Evolutionary conservation across 2,888 invertebrate species (phyloP).

Genomic region (Scaptomyza parva): DNA sequence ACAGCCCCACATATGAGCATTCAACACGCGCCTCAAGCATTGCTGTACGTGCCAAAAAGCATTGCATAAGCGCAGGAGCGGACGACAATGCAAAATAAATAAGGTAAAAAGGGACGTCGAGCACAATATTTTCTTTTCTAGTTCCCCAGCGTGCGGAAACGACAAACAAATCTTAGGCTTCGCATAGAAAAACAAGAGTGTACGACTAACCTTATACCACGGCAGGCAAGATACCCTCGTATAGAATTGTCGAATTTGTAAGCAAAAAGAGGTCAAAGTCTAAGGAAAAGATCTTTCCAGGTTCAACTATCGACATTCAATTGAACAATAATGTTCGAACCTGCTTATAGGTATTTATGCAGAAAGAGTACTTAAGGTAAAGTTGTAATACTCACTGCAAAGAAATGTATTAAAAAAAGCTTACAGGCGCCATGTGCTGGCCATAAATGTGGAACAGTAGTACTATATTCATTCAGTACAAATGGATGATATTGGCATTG

Average conservation of each 20-base stretch:
- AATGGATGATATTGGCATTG: constrained; percentile 54
- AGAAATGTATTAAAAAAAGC: constrained; percentile 22
- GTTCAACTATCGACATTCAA: background rate
- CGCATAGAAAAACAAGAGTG: background rate
- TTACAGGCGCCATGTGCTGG: constrained; percentile 20
- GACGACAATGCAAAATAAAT: constrained; percentile 65
- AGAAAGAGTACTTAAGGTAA: too few species aligned
- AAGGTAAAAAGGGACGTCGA: constrained; percentile 48
- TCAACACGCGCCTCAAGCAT: constrained; percentile 54
- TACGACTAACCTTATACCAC: too few species aligned
- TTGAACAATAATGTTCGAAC: background rate
- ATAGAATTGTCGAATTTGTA: background rate
- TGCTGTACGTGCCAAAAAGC: constrained; percentile 71
- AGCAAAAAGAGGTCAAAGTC: background rate
- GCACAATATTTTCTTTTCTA: constrained; percentile 58
- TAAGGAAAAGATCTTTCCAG: too few species aligned
- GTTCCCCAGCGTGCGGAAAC: constrained; percentile 25
- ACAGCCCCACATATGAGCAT: constrained; percentile 27
- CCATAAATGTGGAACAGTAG: constrained; percentile 32
- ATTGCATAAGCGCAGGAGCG: constrained; percentile 77
- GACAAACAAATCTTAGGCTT: constrained; percentile 68
- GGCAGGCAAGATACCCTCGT: constrained; percentile 11
- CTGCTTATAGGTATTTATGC: background rate
- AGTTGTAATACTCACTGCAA: background rate
- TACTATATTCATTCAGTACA: constrained; percentile 17